phyloP scores from a whole-genome alignment of 1,140 invertebrate genomes.

The Drosophila leontia region DNA sequence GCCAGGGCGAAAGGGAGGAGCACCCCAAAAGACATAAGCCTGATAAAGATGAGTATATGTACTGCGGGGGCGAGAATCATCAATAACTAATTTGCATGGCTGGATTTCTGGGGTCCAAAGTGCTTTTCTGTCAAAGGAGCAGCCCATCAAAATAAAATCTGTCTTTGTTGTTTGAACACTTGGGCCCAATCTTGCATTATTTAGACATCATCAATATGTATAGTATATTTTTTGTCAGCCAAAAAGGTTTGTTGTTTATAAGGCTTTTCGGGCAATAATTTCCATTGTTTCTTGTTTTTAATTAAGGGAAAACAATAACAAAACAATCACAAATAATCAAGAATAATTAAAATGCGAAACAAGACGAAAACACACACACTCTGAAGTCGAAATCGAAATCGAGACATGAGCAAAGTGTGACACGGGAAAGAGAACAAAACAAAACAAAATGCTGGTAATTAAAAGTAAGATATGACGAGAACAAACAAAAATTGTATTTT shows the following conservation, averaged over 20 bases:
- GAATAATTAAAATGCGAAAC: slow-evolving; percentile 51
- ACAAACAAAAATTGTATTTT: slow-evolving; percentile 35
- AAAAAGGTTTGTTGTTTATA: slow-evolving; percentile 43
- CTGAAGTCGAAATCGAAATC: slow-evolving; percentile 26
- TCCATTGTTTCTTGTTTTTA: slow-evolving; percentile 61
- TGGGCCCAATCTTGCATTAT: slow-evolving; percentile 17
- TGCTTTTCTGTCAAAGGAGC: slow-evolving; percentile 9
- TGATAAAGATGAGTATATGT: slow-evolving; percentile 24
- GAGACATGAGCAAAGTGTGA: slow-evolving; percentile 42
- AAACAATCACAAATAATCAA: slow-evolving; percentile 52
- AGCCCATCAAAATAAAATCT: not conserved
- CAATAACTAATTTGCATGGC: slow-evolving; percentile 52
- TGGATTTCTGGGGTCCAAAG: slow-evolving; percentile 13
- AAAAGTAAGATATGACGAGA: slow-evolving; percentile 52
- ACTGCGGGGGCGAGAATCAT: slow-evolving; percentile 3
- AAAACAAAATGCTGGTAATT: slow-evolving; percentile 56
- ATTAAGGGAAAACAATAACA: slow-evolving; percentile 52
- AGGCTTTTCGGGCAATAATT: slow-evolving; percentile 38
- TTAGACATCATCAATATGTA: slow-evolving; percentile 13
- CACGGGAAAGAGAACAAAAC: slow-evolving; percentile 7
- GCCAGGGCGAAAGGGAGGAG: not conserved
- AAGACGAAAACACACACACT: slow-evolving; percentile 29
- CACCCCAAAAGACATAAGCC: slow-evolving; percentile 17
- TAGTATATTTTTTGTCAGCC: slow-evolving; percentile 4
- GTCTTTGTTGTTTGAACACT: not conserved